phyloP scores from a whole-genome alignment of 2,888 invertebrate genomes.

The Polydrusus cervinus region DNA sequence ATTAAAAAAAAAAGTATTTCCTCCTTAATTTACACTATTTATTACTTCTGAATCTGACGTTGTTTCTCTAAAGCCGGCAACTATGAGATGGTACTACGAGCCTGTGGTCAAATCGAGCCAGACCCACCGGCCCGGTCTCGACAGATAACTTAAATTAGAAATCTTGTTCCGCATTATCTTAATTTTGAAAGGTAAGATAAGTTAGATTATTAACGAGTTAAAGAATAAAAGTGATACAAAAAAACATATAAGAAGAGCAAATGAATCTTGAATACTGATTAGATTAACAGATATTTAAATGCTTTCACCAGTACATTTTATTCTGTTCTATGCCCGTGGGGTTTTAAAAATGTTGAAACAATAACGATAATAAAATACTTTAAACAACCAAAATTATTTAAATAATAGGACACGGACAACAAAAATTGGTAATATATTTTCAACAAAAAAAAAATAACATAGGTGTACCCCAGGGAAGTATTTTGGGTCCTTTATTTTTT shows the following conservation, averaged over 20 bases:
- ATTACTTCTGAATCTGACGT: too few relatives aligned
- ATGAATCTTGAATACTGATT: conserved; percentile 23
- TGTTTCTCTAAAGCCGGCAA: too few relatives aligned
- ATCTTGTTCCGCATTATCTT: conserved; percentile 53
- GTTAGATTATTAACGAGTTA: conserved; percentile 51
- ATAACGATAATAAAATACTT: too few relatives aligned
- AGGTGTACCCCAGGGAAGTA: too few relatives aligned
- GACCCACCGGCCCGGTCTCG: conserved; percentile 50
- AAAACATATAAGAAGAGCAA: conserved; percentile 27
- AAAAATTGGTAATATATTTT: too few relatives aligned
- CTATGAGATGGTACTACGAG: conserved; percentile 54
- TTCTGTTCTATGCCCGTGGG: neutral
- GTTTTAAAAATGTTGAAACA: too few relatives aligned
- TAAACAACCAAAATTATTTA: too few relatives aligned
- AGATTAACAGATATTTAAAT: conserved; percentile 22
- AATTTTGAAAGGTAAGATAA: conserved; percentile 54
- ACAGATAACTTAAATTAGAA: conserved; percentile 54
- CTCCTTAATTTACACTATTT: too few relatives aligned
- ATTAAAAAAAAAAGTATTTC: too few relatives aligned
- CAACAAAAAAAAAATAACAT: too few relatives aligned
- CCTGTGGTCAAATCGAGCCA: conserved; percentile 34
- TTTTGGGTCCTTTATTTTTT: too few relatives aligned
- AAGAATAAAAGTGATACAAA: conserved; percentile 21
- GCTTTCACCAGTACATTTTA: conserved; percentile 1
- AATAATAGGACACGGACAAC: too few relatives aligned